Conservation (phyloP, 2,888 invertebrate genomes). For the Lymantria monacha region DNA sequence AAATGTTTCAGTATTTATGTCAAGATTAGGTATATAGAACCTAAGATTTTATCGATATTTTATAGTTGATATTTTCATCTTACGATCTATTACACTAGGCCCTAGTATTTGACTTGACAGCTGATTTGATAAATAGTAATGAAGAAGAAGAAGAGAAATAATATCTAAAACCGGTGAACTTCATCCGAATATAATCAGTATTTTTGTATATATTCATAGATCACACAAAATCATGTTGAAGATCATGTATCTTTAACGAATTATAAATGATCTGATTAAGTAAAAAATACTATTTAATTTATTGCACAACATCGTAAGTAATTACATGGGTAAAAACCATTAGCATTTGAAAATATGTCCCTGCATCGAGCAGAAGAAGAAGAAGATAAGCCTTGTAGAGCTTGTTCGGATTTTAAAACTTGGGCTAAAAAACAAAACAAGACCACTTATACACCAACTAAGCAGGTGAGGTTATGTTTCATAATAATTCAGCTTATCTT, state of each 20-base stretch:
- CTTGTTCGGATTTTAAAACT: constrained; percentile 87
- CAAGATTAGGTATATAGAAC: no score
- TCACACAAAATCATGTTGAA: background rate
- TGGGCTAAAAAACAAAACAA: constrained; percentile 86
- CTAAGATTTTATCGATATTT: no score
- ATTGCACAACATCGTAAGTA: constrained; percentile 45
- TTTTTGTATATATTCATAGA: background rate
- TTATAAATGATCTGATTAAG: constrained; percentile 19
- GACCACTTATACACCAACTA: constrained; percentile 41
- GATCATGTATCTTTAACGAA: constrained; percentile 1
- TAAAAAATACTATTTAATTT: background rate
- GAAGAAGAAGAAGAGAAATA: no score
- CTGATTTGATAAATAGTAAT: constrained; percentile 6
- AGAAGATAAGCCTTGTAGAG: constrained; percentile 84
- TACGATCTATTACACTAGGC: no score
- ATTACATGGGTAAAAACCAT: constrained; percentile 37
- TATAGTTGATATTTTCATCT: no score
- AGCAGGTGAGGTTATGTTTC: constrained; percentile 56
- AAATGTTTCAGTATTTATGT: no score
- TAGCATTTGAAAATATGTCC: constrained; percentile 49
- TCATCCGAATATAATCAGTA: background rate
- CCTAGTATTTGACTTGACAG: no score
- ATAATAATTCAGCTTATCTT: constrained; percentile 15
- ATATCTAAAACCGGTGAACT: constrained; percentile 16
- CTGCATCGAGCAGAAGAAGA: constrained; percentile 54